A percentile compares a stretch with the other conserved stretches of the same genome.
These are phyloP conservation scores for Lycocorax pyrrhopterus DNA, from an alignment of 2,113 vertebrate species.

Conservation along the genomic window DNA sequence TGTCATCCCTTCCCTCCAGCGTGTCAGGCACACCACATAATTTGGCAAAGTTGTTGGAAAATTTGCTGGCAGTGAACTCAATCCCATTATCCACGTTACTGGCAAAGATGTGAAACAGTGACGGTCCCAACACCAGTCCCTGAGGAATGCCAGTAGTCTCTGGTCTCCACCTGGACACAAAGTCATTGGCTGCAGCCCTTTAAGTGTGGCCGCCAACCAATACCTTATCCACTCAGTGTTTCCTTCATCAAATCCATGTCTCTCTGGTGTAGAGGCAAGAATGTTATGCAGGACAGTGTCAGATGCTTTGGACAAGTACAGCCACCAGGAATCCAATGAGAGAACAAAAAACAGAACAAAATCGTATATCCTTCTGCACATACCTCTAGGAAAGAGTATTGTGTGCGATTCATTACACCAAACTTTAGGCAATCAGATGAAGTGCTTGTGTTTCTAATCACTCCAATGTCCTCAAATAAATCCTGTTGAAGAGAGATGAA, in stretches of 20 bases:
- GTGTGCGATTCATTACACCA: background rate
- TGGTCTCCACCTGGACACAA: background rate
- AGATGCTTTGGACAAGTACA: background rate
- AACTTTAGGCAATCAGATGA: background rate
- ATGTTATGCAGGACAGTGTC: too few relatives aligned
- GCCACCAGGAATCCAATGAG: background rate
- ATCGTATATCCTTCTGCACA: background rate
- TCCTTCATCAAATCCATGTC: background rate
- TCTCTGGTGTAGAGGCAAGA: background rate
- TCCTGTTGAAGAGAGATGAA: background rate
- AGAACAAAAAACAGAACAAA: background rate
- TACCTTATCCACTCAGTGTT: background rate
- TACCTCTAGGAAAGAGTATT: background rate
- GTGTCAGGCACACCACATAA: background rate
- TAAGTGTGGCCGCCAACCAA: background rate
- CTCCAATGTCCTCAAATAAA: background rate
- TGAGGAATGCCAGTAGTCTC: background rate
- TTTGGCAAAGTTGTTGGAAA: background rate
- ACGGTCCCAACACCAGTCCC: accelerated
- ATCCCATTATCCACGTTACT: background rate
- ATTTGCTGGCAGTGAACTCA: background rate
- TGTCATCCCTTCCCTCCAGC: background rate
- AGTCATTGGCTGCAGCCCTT: background rate
- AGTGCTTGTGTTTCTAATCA: background rate
- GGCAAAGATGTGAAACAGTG: background rate